Base-by-base conservation (phyloP, 2,888 invertebrate species). In the Caenorhabditis angaria region DNA sequence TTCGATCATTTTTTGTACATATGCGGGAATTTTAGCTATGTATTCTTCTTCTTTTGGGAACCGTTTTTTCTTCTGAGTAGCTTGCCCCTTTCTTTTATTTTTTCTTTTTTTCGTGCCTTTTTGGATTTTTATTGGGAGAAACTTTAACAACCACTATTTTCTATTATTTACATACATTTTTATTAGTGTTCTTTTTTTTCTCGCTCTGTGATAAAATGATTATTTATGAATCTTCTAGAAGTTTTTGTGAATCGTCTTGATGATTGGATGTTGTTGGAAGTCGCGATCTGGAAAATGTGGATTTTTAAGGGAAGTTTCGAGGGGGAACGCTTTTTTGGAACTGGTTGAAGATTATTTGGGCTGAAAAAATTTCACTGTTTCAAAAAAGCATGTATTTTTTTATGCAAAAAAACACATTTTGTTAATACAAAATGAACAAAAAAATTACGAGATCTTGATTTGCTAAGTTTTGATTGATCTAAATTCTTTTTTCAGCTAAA, bases 1-100 rank as follows among this genome's bases (percentile, higher is more conserved):
- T 54, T 54, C 18, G 25, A 25, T 51, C n/a, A 14, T 54, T 68
- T 64, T 65, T 70, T 69, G 70, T 70, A 70, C 65, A 70, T 70
- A 70, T 48, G 53, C 65, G 70, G 70, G 61, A 57, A 48, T 57
- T 58, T 48, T n/a, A 28, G n/a, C 18, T 54, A 14, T 4, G 6
- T 28, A 51, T 53, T 50, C 58, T 61, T 24, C 35, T 35, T n/a
- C 56, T n/a, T 28, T 10, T 28, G 5, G 28, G 48, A 48, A 48
- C 51, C 20, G 61, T 32, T 50, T 61, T 25, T 35, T 24, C 27
- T 65, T 35, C 12, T 32, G 12, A 32, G 32, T 57, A n/a, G 29
- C 8, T 29, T 35, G 24, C 32, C 24, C 14, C 20, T 57, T 18
- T 10, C 10, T 12, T 47, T 8, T 22, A 22, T 3, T 47, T 24